Conservation (phyloP, 2,888 invertebrate genomes). For the Papilio demoleus region DNA sequence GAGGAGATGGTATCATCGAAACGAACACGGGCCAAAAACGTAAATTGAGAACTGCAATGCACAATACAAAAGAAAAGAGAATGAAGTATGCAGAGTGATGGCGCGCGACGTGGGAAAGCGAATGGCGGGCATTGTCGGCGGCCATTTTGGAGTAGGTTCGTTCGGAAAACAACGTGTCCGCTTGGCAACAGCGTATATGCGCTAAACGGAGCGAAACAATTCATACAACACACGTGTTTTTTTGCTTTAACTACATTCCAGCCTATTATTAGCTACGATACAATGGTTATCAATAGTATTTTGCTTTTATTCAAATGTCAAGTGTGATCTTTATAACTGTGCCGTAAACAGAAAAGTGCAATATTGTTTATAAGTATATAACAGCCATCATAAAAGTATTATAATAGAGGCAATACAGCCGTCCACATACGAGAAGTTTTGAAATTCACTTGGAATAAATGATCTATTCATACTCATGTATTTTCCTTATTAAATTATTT, state of each 20-base stretch:
- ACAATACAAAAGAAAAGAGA: constrained; percentile 73
- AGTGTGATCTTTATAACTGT: neutral
- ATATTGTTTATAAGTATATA: neutral
- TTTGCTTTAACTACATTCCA: constrained; percentile 77
- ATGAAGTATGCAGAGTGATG: constrained; percentile 69
- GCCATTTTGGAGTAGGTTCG: constrained; percentile 77
- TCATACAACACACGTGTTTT: constrained; percentile 73
- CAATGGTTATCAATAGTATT: neutral
- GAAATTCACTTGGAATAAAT: neutral
- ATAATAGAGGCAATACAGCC: neutral
- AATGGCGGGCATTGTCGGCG: constrained; percentile 68
- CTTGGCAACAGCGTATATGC: constrained; percentile 74
- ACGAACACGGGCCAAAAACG: constrained; percentile 57
- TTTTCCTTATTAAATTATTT: constrained; percentile 44
- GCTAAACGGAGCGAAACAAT: constrained; percentile 78
- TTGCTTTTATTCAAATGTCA: neutral
- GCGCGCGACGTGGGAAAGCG: constrained; percentile 81
- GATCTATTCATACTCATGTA: neutral
- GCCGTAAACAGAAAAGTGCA: no score
- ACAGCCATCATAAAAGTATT: neutral
- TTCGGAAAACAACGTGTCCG: constrained; percentile 79
- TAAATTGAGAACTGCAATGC: constrained; percentile 63
- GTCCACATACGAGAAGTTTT: neutral
- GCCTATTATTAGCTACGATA: constrained; percentile 54
- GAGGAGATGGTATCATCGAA: constrained; percentile 51